These are phyloP conservation scores for Ypsolopha sequella DNA, from an alignment of 2,888 invertebrate species.

Conservation along the genomic window DNA sequence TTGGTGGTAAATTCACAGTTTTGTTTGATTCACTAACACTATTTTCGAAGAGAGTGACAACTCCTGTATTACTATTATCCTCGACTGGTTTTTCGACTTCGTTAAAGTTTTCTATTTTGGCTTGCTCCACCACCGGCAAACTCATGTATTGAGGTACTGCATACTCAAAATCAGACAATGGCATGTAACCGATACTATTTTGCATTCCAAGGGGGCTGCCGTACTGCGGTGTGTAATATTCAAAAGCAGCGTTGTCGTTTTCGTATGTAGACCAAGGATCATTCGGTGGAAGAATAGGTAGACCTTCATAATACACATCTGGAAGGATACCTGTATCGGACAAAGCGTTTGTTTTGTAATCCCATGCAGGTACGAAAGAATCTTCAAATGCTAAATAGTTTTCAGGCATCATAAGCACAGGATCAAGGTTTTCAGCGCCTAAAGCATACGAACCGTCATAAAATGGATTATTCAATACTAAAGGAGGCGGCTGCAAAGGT, in stretches of 20 bases:
- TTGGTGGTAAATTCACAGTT: background rate
- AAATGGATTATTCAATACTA: conserved; percentile 64
- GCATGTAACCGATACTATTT: conserved; percentile 48
- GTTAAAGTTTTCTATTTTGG: conserved; percentile 25
- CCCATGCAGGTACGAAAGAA: conserved; percentile 60
- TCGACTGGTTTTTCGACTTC: background rate
- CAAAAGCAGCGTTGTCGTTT: conserved; percentile 39
- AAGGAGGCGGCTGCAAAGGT: conserved; percentile 39
- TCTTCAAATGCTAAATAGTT: conserved; percentile 67
- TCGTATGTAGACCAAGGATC: conserved; percentile 59
- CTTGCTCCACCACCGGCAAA: conserved; percentile 44
- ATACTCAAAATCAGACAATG: conserved; percentile 55
- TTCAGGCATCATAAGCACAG: conserved; percentile 55
- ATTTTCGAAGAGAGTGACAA: conserved; percentile 16
- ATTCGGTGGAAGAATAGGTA: conserved; percentile 49
- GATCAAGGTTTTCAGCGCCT: conserved; percentile 36
- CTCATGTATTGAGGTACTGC: conserved; percentile 56
- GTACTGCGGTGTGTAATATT: conserved; percentile 49
- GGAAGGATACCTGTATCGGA: conserved; percentile 35
- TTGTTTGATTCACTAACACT: conserved; percentile 13
- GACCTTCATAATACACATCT: conserved; percentile 46
- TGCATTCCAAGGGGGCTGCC: conserved; percentile 36
- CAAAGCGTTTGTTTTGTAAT: conserved; percentile 47
- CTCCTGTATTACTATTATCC: conserved; percentile 17
- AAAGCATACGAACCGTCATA: conserved; percentile 57